Evolutionary conservation across 2,113 vertebrate genomes (phyloP).

Genomic region (Oxyruncus cristatus): DNA sequence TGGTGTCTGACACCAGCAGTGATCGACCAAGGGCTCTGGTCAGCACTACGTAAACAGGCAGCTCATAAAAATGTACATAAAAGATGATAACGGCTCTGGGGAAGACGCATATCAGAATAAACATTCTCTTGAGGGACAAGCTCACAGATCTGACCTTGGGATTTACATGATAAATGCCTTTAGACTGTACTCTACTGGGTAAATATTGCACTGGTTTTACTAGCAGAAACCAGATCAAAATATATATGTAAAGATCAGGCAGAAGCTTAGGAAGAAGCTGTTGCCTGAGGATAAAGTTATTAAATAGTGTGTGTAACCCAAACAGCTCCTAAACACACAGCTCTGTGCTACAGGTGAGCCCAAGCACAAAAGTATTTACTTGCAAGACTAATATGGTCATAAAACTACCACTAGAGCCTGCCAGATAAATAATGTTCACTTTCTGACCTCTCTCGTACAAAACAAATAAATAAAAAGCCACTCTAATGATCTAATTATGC

Average conservation of each 20-base stretch:
- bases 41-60: not conserved
- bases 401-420: not conserved
- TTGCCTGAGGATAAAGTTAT: not conserved
- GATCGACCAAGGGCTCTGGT: not conserved
- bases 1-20: not conserved
- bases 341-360: not conserved
- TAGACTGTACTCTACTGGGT: not conserved
- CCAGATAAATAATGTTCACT: not conserved
- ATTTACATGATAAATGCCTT: not conserved
- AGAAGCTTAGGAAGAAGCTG: not conserved
- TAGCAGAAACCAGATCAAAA: not conserved
- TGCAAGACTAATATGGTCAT: not conserved
- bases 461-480: fast-evolving
- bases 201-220: not conserved
- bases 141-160: not conserved
- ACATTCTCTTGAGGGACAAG: not conserved
- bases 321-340: not conserved
- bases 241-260: not conserved
- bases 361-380: not conserved
- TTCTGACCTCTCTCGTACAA: not conserved
- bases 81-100: not conserved
- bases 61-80: not conserved
- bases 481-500: not conserved
- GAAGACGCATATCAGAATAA: not conserved
- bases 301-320: not conserved